Conservation (phyloP, 2,888 invertebrate genomes). For the Vannuccia rotundouncinata region DNA sequence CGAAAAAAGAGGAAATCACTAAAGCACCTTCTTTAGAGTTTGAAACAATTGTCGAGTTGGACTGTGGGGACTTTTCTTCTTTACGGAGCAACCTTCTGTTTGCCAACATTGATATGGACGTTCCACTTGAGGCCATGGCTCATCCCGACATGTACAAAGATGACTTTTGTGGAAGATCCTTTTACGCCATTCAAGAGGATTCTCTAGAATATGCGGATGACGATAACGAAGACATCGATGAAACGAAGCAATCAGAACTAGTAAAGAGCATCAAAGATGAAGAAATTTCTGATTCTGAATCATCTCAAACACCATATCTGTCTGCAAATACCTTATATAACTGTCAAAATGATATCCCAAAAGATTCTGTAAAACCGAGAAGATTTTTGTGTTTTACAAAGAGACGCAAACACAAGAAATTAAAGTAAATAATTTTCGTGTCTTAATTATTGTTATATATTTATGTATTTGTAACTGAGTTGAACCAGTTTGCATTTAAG, state of each 20-base stretch:
- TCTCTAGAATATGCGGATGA: neutral
- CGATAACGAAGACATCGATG: no score
- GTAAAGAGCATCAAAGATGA: no score
- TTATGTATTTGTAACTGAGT: no score
- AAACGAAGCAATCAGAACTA: no score
- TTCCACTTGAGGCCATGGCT: neutral
- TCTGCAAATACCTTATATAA: no score
- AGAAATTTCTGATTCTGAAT: no score
- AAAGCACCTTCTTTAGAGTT: neutral
- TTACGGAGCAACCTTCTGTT: neutral
- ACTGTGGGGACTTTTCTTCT: neutral
- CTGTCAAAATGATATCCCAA: neutral
- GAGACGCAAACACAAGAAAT: neutral
- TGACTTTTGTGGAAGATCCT: neutral
- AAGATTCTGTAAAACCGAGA: neutral
- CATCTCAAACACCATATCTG: no score
- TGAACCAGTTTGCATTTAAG: no score
- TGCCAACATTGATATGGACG: neutral
- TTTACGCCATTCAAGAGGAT: neutral
- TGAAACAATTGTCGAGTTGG: neutral
- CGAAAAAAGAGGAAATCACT: neutral
- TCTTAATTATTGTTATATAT: no score
- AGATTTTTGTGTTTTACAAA: neutral
- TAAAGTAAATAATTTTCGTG: neutral
- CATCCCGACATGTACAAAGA: neutral